Evolutionary conservation across 2,888 invertebrate species (phyloP).

Genomic region (Scotopteryx bipunctaria): DNA sequence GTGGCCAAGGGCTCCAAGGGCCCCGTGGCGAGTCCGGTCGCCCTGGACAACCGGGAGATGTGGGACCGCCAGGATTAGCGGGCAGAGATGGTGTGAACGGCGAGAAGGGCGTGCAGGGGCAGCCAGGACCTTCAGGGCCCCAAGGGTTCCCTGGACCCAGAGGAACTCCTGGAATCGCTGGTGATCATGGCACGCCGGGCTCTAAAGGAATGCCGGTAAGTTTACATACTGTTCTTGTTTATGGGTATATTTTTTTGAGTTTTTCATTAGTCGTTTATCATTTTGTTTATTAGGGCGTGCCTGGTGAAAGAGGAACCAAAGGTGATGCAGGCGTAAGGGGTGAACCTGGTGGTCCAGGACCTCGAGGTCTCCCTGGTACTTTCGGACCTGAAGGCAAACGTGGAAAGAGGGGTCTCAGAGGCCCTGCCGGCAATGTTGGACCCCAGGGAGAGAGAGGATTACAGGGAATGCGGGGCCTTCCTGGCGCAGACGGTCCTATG

Average conservation of each 20-base stretch:
- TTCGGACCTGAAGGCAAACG: conserved; percentile 91
- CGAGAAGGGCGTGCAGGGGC: conserved; percentile 91
- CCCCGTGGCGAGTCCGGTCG: conserved; percentile 91
- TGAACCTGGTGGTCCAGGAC: conserved; percentile 88
- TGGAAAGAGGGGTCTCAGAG: conserved; percentile 90
- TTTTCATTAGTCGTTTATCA: background rate
- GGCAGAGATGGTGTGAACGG: conserved; percentile 92
- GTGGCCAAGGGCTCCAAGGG: conserved; percentile 92
- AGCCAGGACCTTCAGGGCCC: conserved; percentile 87
- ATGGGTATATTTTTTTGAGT: background rate
- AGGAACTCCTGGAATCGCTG: conserved; percentile 89
- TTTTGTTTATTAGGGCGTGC: conserved; percentile 85
- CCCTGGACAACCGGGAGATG: conserved; percentile 90
- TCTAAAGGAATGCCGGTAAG: conserved; percentile 89
- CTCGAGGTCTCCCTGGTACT: conserved; percentile 89
- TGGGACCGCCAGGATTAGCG: conserved; percentile 88
- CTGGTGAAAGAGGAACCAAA: conserved; percentile 91
- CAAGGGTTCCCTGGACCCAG: conserved; percentile 93
- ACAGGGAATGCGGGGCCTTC: conserved; percentile 86
- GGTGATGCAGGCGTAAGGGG: conserved; percentile 91
- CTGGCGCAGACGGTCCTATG: conserved; percentile 89
- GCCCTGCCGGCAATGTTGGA: conserved; percentile 89
- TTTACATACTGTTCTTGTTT: no score
- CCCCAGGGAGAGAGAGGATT: conserved; percentile 89
- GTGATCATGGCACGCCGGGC: conserved; percentile 89